Evolutionary conservation across 2,113 vertebrate genomes (phyloP), one percentile per base, ranked within the genome.

Genomic region (Spea multiplicata): DNA sequence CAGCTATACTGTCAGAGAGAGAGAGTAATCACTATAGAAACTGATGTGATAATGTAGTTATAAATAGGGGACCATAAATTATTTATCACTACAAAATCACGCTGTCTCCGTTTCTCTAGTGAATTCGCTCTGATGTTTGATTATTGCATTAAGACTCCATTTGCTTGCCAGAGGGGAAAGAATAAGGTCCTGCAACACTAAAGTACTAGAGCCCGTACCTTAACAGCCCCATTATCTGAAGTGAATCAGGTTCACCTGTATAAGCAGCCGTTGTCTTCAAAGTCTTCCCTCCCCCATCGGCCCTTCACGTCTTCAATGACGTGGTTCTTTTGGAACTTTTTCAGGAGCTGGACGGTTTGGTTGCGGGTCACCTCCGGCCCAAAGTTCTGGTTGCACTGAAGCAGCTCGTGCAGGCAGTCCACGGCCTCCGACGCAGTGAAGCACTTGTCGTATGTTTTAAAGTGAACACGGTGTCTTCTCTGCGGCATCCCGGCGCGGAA

Each of bases 271-370:
- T 91, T 91, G 71, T 95, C 95, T 81, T 93, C 91, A 82, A 95
- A 94, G 77, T 95, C 93, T 67, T 95, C 94, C 83, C 91, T 93
- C 3, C 93, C 94, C 90, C 92, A 94, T 45, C 89, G 90, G 76
- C 95, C 95, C 83, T 96, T 95, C 80, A 95, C 87, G 73, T 96
- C 94, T 83, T 96, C 93, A 8, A 96, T 93, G 57, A 96, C 93
- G 0, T 95, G 95, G 74, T 95, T 96, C 85, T 94, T 95, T 61
- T 94, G 83, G 81, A 95, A 95, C 49, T 96, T 96, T 82, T 90
- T 91, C 0, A 96, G 89, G 62, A 96, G 87, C 82, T 95, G 94
- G 57, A 95, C 82, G 0, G 93, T 94, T 83, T 96, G 95, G 78
- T 83, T 84, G 0, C 93, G 93, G 6, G 93, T 94, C 46, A 96